Conservation (phyloP, 2,113 vertebrate species). For the Myotis brandtii region DNA sequence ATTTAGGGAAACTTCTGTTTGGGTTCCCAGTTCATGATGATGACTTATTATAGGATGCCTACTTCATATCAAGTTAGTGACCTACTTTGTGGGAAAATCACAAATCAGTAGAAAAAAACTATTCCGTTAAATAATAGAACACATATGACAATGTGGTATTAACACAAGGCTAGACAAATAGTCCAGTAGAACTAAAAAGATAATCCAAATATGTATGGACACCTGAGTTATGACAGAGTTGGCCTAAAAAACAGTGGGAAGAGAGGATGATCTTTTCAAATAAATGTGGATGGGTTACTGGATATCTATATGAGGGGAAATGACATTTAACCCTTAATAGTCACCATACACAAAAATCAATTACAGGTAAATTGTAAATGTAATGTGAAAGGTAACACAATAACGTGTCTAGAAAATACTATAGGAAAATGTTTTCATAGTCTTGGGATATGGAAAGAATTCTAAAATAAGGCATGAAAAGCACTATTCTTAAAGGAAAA, state of each 20-base stretch:
- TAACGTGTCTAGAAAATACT: constrained; percentile 24
- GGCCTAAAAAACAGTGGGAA: background rate
- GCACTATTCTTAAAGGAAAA: constrained; percentile 17
- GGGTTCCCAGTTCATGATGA: constrained; percentile 26
- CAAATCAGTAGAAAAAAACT: constrained; percentile 6
- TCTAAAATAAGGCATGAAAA: constrained; percentile 42
- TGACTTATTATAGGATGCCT: constrained; percentile 1
- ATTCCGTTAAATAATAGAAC: constrained; percentile 25
- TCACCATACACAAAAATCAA: constrained; percentile 12
- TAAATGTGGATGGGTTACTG: constrained; percentile 25
- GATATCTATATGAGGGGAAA: background rate
- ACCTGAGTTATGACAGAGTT: constrained; percentile 20
- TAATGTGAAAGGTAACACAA: constrained; percentile 32
- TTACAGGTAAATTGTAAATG: background rate
- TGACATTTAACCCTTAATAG: background rate
- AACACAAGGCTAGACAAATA: constrained; percentile 3
- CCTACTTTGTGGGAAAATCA: constrained; percentile 14
- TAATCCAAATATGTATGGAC: constrained; percentile 8
- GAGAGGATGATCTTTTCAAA: constrained; percentile 38
- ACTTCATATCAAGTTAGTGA: background rate
- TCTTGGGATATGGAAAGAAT: constrained; percentile 8
- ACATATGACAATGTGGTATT: background rate
- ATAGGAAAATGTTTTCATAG: constrained; percentile 45
- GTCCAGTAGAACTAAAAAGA: constrained; percentile 43
- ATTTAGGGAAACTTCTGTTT: constrained; percentile 21